phyloP scores from a whole-genome alignment of 2,113 vertebrate genomes.

The Hippocampus abdominalis region DNA sequence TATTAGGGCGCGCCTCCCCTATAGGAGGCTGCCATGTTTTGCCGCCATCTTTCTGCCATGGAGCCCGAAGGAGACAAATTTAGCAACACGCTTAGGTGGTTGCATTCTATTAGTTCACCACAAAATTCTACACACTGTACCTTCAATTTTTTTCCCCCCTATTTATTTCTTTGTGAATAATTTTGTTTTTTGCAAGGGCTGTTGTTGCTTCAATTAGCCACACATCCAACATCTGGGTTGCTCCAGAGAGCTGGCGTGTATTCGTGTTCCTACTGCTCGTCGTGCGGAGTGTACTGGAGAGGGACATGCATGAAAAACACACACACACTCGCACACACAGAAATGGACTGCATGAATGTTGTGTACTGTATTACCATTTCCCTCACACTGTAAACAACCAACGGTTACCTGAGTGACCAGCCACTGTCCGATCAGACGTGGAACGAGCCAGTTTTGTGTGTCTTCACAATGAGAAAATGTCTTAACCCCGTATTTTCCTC shows the following conservation, averaged over 20 bases:
- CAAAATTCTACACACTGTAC: too few species aligned
- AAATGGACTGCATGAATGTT: not conserved
- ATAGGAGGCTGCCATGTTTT: too few species aligned
- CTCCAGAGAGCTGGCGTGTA: slow-evolving; percentile 8
- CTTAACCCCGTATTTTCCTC: not conserved
- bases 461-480: slow-evolving; percentile 25
- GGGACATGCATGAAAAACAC: too few species aligned
- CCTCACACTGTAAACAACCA: slow-evolving; percentile 15
- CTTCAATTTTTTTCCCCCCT: not conserved
- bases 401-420: slow-evolving; percentile 57
- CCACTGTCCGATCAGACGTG: slow-evolving; percentile 61
- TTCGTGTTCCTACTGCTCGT: too few species aligned
- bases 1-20: too few species aligned
- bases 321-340: not conserved
- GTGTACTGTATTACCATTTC: not conserved
- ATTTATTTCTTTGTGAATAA: not conserved
- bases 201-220: not conserved
- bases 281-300: too few species aligned
- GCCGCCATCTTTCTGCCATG: too few species aligned
- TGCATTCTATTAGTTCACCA: too few species aligned
- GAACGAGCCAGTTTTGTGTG: slow-evolving; percentile 28
- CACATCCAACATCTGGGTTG: slow-evolving; percentile 26
- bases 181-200: not conserved
- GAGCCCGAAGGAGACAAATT: too few species aligned
- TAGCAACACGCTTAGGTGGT: too few species aligned